These are phyloP conservation scores for Plectus sambesii DNA, from an alignment of 1,140 invertebrate genomes.

Conservation along the genomic window DNA sequence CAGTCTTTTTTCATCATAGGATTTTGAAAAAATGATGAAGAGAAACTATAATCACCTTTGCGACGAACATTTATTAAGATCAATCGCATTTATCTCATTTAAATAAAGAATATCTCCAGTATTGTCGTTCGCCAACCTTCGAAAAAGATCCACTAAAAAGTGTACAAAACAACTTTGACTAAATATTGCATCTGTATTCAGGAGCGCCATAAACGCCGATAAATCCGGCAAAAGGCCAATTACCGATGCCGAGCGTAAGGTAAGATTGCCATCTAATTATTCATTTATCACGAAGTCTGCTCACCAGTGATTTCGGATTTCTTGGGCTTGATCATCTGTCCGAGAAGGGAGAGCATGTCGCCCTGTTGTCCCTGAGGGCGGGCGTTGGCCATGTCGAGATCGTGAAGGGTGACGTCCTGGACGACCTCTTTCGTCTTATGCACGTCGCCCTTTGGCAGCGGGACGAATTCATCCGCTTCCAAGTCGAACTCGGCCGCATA, in stretches of 20 bases:
- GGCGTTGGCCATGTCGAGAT: constrained; percentile 93
- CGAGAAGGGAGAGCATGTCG: constrained; percentile 97
- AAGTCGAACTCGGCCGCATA: constrained; percentile 98
- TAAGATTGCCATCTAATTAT: not conserved
- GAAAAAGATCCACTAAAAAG: no score
- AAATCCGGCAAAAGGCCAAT: no score
- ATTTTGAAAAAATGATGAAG: constrained; percentile 9
- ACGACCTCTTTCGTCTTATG: constrained; percentile 99
- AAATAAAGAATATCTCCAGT: no score
- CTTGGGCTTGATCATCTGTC: constrained; percentile 94
- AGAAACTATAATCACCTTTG: constrained; percentile 4
- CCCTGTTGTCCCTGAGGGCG: constrained; percentile 61
- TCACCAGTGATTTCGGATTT: constrained; percentile 98
- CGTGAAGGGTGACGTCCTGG: constrained; percentile 95
- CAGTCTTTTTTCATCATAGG: no score
- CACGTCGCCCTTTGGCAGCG: constrained; percentile 96
- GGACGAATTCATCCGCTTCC: constrained; percentile 98
- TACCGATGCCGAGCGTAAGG: not conserved
- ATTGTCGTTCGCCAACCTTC: no score
- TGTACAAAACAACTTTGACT: no score
- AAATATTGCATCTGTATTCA: no score
- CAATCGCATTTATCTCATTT: no score
- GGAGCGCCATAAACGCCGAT: no score
- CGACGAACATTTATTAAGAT: no score
- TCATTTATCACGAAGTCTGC: no score